Evolutionary conservation across 30 jellyfish, hydroid and myxozoan genomes (phyloP).

Genomic region (Calvadosia cruxmelitensis): DNA sequence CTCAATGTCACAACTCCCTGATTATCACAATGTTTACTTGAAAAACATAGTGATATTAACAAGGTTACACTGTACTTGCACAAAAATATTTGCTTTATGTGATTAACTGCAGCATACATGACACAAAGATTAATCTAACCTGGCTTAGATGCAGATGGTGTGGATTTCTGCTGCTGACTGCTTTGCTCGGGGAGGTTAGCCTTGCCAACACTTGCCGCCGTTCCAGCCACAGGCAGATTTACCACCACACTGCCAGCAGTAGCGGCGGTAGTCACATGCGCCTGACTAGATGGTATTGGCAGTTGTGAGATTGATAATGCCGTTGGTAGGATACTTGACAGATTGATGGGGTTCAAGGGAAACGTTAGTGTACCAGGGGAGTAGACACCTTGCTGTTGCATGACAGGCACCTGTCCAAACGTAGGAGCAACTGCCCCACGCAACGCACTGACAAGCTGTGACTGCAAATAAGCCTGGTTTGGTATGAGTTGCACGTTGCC

Average conservation of each 20-base stretch:
- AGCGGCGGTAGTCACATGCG: not conserved
- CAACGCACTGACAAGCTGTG: constrained; percentile 33
- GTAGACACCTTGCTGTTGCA: constrained; percentile 35
- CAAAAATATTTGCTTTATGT: too few species aligned
- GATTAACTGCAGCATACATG: too few species aligned
- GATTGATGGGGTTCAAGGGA: constrained; percentile 41
- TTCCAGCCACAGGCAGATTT: too few species aligned
- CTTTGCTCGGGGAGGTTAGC: too few species aligned
- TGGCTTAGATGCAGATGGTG: too few species aligned
- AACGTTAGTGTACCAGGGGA: constrained; percentile 36
- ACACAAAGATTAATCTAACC: too few species aligned
- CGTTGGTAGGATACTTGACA: constrained; percentile 44
- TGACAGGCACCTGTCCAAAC: constrained; percentile 6
- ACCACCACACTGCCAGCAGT: not conserved
- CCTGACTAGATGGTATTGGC: constrained; percentile 11
- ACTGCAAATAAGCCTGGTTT: constrained; percentile 10
- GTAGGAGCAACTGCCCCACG: constrained; percentile 26
- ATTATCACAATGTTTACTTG: too few species aligned
- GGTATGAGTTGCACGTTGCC: constrained; percentile 45
- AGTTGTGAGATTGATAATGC: constrained; percentile 46
- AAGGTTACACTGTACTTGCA: too few species aligned
- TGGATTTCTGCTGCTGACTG: too few species aligned
- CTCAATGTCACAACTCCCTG: too few species aligned
- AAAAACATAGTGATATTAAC: too few species aligned
- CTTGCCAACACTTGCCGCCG: too few species aligned